These are phyloP conservation scores for Laterallus jamaicensis DNA, from an alignment of 2,113 vertebrate species.

Conservation along the genomic window DNA sequence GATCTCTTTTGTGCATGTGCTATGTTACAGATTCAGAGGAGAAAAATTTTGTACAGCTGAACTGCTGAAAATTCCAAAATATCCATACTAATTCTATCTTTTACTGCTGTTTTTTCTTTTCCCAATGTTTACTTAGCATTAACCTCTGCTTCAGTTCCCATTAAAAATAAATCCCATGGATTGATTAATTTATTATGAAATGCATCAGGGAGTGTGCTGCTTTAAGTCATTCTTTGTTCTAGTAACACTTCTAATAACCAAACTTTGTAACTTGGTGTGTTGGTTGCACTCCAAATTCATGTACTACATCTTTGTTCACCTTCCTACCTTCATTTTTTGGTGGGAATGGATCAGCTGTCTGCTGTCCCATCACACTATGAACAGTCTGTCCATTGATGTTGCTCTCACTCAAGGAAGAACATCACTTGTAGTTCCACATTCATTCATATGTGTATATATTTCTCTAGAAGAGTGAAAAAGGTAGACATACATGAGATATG, in stretches of 20 bases:
- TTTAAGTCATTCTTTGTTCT: background rate
- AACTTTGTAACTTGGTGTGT: background rate
- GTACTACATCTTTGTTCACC: background rate
- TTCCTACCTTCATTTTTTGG: background rate
- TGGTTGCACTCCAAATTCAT: background rate
- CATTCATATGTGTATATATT: background rate
- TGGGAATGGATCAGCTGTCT: background rate
- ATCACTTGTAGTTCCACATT: background rate
- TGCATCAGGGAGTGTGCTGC: background rate
- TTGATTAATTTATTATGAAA: background rate
- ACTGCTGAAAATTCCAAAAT: background rate
- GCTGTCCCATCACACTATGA: background rate
- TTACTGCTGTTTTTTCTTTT: background rate
- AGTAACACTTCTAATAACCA: background rate
- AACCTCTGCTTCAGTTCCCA: background rate
- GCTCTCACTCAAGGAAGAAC: background rate
- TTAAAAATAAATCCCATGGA: too few relatives aligned
- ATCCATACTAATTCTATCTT: background rate
- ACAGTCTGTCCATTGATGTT: background rate
- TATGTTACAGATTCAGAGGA: background rate
- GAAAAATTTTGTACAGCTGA: background rate
- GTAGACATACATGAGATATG: fast-evolving
- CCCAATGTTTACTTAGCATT: background rate
- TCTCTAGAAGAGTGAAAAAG: background rate
- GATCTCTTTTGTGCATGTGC: background rate